Evolutionary conservation across 2,888 invertebrate genomes (phyloP), one percentile per base, ranked within the genome.

Genomic region (Chloroclysta siterata): DNA sequence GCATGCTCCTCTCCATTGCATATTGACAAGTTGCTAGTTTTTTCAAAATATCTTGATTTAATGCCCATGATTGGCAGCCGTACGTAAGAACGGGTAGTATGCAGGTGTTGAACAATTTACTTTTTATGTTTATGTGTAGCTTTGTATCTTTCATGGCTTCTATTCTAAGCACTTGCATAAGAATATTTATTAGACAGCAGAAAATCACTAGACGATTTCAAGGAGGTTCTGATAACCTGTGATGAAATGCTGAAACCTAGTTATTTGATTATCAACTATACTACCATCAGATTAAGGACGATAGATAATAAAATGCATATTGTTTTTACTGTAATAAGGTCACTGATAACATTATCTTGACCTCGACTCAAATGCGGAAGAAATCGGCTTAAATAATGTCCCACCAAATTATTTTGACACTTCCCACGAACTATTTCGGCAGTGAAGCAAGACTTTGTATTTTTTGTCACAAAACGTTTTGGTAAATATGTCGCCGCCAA

Each of bases 331-430:
- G 65, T 76, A 70, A 82, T 82, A 79, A 89, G 88, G 89, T 83
- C 83, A 75, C 73, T 83, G 90, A 90, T 91, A 82, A 71, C 76
- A 73, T 76, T 84, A 85, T 85, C 83, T 73, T 74, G 82, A 78
- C 89, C 90, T 90, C 86, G 87, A 68, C 60, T 74, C 74, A 74
- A 78, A 87, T 74, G 76, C 89, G 91, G 91, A 91, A 91, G 90
- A 77, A 83, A 80, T 82, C 78, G 74, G 77, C 78, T 71, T 73
- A 75, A 39, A 78, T 82, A 78, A 80, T 80, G 81, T 70, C 66
- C 78, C 73, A 79, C 83, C 79, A 83, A 89, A 87, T 85, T 78
- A 72, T 65, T 75, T 63, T 74, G 81, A 63, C 70, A 66, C 72
- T 72, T 78, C 72, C 71, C 68, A 58, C 62, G 39, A 53, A 64